phyloP scores from a whole-genome alignment of 1,140 invertebrate species.

The Hycleus phaleratus region DNA sequence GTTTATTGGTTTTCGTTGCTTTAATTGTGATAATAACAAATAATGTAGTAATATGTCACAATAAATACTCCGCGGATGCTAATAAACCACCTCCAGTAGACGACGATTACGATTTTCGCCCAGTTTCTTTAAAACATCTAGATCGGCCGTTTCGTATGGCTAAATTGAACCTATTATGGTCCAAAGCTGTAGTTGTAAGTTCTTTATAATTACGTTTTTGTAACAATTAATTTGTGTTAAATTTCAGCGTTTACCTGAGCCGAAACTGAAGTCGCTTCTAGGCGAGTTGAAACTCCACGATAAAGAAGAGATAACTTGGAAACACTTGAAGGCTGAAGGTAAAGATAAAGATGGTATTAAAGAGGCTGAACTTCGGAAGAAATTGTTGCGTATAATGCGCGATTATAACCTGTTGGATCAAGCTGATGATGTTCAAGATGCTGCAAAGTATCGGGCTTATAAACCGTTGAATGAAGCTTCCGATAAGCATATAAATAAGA shows the following conservation, averaged over 20 bases:
- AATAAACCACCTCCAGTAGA: slow-evolving; percentile 19
- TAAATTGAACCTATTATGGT: slow-evolving; percentile 40
- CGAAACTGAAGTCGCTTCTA: slow-evolving; percentile 77
- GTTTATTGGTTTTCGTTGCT: no score
- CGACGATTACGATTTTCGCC: slow-evolving; percentile 23
- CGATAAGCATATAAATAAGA: slow-evolving; percentile 61
- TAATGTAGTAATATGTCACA: slow-evolving; percentile 14
- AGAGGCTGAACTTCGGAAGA: slow-evolving; percentile 73
- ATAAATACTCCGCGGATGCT: slow-evolving; percentile 35
- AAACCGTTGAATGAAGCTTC: slow-evolving; percentile 46
- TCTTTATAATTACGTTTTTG: background rate
- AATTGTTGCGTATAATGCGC: slow-evolving; percentile 72
- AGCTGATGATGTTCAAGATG: slow-evolving; percentile 60
- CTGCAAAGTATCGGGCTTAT: slow-evolving; percentile 41
- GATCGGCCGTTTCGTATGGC: slow-evolving; percentile 39
- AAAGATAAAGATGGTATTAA: slow-evolving; percentile 79
- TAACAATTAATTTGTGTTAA: slow-evolving; percentile 8
- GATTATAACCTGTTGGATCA: slow-evolving; percentile 75
- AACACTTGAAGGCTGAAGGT: slow-evolving; percentile 72
- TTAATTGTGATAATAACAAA: no score
- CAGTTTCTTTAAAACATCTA: slow-evolving; percentile 34
- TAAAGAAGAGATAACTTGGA: slow-evolving; percentile 80
- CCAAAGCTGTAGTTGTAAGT: slow-evolving; percentile 37
- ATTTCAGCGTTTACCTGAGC: slow-evolving; percentile 68
- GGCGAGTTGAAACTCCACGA: slow-evolving; percentile 87